Evolutionary conservation across 2,113 vertebrate species (phyloP).

Genomic region (Hirundichthys speculiger): DNA sequence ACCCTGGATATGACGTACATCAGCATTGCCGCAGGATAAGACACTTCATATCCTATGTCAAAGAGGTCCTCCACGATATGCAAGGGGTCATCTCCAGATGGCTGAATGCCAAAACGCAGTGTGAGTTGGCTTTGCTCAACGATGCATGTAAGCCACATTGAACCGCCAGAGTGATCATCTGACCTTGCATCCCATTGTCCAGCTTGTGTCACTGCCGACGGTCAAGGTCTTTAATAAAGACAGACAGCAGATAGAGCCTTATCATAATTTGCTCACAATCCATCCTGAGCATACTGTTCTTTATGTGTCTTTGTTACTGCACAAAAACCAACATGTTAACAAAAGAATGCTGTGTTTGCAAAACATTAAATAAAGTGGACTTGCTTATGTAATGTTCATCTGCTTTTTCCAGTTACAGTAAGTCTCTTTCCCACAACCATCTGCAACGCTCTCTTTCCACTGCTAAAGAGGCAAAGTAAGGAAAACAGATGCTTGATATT

Average conservation of each 20-base stretch:
- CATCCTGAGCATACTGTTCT: too few relatives aligned
- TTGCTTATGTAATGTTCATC: too few relatives aligned
- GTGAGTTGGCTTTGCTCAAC: slow-evolving; percentile 64
- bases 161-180: slow-evolving; percentile 67
- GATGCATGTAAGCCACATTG: slow-evolving; percentile 71
- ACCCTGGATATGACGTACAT: not conserved
- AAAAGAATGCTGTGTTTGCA: too few relatives aligned
- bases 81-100: slow-evolving; percentile 67
- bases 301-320: too few relatives aligned
- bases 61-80: not conserved
- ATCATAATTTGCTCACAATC: slow-evolving; percentile 14
- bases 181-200: slow-evolving; percentile 56
- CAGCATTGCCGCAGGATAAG: slow-evolving; percentile 3
- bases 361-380: too few relatives aligned
- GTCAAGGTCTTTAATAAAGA: not conserved
- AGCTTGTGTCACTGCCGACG: slow-evolving; percentile 32
- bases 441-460: not conserved
- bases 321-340: too few relatives aligned
- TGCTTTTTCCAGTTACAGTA: too few relatives aligned
- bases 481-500: not conserved
- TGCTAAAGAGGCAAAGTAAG: not conserved
- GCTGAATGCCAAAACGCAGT: slow-evolving; percentile 62
- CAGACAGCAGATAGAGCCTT: slow-evolving; percentile 13
- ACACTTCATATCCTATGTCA: slow-evolving; percentile 14
- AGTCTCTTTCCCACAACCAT: not conserved